Base-by-base conservation (phyloP, 2,797 vertebrate species). In the Acestrorhynchus altus region DNA sequence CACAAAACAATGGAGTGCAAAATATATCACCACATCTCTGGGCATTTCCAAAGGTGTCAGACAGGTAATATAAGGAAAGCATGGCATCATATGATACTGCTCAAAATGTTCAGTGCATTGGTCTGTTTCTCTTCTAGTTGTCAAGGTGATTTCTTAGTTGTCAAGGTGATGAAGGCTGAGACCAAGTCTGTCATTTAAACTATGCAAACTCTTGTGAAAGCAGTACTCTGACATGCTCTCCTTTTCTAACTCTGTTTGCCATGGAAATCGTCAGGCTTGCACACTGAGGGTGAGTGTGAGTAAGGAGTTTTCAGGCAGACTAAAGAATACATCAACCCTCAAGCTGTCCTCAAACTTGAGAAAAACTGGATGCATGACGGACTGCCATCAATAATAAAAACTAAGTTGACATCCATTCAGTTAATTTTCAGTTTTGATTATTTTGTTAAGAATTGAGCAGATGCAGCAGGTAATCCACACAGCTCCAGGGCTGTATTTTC, bases 101-200 rank as follows among this genome's bases (percentile, higher is more conserved):
- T 59, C 26, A 31, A 18, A 15, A 51, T 28, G 6, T 24, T 1
- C 22, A 2, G 11, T 56, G 47, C 47, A 49, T 2, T 6, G 57
- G 5, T 28, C 28, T 18, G 64, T 67, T 67, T 47, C 64, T 49
- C 16, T 67, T 28, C 16, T 20, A 20, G 65, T 39, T 10, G 60
- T 63, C 60, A 63, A 63, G 60, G 60, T 20, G 35, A 63, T 39
- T 40, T 11, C 10, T 2, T 20, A 10, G 18, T 68, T 31, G 46
- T 46, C 65, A 51, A 11, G 26, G 64, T 66, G 64, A 66, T 66
- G 42, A 7, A 66, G 24, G 44, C 64, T 10, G 46, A 15, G 40
- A n/a, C 20, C 42, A 20, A 66, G 35, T 16, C 49, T 10, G 35
- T 16, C 49, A 15, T 26, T 44, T 56, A 10, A 56, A 57, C 20